Evolutionary conservation across 1,140 invertebrate species (phyloP), one percentile per base, ranked within the genome.

Genomic region (Drosophila oshimai): DNA sequence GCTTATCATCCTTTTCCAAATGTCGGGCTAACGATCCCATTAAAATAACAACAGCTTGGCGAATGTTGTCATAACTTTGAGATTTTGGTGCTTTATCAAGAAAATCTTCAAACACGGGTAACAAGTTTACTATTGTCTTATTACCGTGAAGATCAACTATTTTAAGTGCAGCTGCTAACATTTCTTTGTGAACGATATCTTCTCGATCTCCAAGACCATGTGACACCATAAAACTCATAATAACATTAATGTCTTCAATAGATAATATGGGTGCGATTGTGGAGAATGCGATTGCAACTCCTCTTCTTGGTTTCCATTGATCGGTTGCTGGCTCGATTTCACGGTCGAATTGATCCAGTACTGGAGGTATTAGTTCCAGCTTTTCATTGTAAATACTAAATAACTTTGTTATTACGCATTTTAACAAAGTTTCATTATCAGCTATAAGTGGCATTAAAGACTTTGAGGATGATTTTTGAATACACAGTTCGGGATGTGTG

Each of bases 21-120:
- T 99, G 98, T 29, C 96, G 94, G 1, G 98, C 98, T 64, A 99
- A 92, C 0, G 96, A 98, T 10, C 99, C 99, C 96, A 99, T 98
- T 6, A 99, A 92, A 80, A 99, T 96, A 24, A 99, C 97, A 33
- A 99, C 97, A 74, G 97, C 97, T 90, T 99, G 97, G 33, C 98
- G 94, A 20, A 98, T 96, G 4, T 96, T 95, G 92, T 99, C 99
- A 91, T 95, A 98, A 62, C 94, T 95, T n/a, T 96, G 95, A 0
- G 95, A 97, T 89, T 98, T 96, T 6, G 97, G 96, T 3, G 97
- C 96, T 90, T 96, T 96, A 81, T 98, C 96, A 89, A 98, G 94
- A 87, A 98, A 97, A 22, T 96, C 93, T 90, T 98, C 97, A 90
- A 99, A 98, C 6, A 98, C 95, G 0, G 97, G 96, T 22, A 99